Base-by-base conservation (phyloP, 35 echinoderm and acorn worm species). In the Heliocidaris tuberculata region DNA sequence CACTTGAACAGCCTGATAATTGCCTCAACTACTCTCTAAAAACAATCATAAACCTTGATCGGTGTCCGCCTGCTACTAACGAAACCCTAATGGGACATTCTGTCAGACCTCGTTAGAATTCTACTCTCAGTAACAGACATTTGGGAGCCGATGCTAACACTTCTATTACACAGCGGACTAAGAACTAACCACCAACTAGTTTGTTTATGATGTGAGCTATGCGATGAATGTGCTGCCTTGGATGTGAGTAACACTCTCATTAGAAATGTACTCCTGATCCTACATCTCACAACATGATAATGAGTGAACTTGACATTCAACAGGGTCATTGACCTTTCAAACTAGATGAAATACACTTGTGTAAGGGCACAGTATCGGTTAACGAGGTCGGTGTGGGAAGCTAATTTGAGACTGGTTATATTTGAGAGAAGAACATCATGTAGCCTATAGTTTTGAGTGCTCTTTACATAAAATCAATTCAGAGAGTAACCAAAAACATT, bases 51-150 rank as follows among this genome's bases (percentile, higher is more conserved):
- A 78, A 21, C 65, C 65, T 19, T 78, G 27, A 78, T 52, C 50
- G 7, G 19, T 78, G 21, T n/a, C 21, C 27, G 65, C 65, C 21
- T 78, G 7, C 65, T 78, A 78, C 65, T 78, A 78, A 7, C 65
- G 21, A 78, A 78, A 78, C 19, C 65, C 65, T 78, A 78, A 78
- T 78, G 65, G 65, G 65, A 21, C 65, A 78, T 89, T 89, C 87
- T 89, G 87, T 89, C 87, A 47, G 31, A 89, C 16, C 87, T 89
- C 87, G 10, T 89, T 89, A 89, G 87, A 89, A 47, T 89, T 89
- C 31, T 19, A 89, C 47, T 89, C 31, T 42, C 32, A 89, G 32
- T 47, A 89, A 89, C 87, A 89, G 87, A 89, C 87, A 3, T 89
- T 89, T 89, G 30, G 87, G 87, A 89, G 87, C 87, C 87, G 35